Evolutionary conservation across 2,888 invertebrate species (phyloP), one percentile per base, ranked within the genome.

Genomic region (Eulithis testata): DNA sequence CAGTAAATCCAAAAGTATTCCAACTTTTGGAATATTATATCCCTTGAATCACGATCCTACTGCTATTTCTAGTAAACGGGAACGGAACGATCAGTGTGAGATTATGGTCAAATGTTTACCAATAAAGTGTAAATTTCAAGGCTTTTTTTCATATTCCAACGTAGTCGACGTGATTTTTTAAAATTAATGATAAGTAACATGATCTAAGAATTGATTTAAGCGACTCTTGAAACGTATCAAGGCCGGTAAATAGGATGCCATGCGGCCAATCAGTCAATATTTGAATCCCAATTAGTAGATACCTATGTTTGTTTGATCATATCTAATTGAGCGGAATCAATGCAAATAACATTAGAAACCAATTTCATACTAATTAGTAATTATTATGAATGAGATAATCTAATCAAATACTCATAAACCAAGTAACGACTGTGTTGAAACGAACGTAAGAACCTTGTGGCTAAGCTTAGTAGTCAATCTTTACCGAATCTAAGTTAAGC

Each of bases 211-310:
- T 12, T n/a, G 45, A 45, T 45, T n/a, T 1, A 45, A 45, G 31
- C 54, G 6, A 12, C 36, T 56, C 44, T 56, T 36, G 45, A 56
- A 58, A 58, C 11, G 7, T 44, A 51, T 47, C 31, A 43, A 47
- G 47, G n/a, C 3, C 43, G 36, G 45, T 14, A 36, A 55, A 31
- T 57, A 2, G 45, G 37, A 57, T 12, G 27, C 27, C 69, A 63
- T 66, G 57, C 63, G 63, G 11, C 40, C 64, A 57, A 68, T 72
- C 63, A 63, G 59, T 68, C 63, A 73, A 73, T 70, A 72, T 69
- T 66, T 51, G 43, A 57, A 50, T 37, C 40, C 63, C 60, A 59
- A 66, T 27, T 21, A 49, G 21, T 14, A 49, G 49, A 49, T 47
- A 47, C 14, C 47, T 47, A 14, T 11, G 8, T 63, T 64, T 68